Evolutionary conservation across 35 echinoderm and acorn worm genomes (phyloP), one percentile per base, ranked within the genome.

Genomic region (Lytechinus pictus): DNA sequence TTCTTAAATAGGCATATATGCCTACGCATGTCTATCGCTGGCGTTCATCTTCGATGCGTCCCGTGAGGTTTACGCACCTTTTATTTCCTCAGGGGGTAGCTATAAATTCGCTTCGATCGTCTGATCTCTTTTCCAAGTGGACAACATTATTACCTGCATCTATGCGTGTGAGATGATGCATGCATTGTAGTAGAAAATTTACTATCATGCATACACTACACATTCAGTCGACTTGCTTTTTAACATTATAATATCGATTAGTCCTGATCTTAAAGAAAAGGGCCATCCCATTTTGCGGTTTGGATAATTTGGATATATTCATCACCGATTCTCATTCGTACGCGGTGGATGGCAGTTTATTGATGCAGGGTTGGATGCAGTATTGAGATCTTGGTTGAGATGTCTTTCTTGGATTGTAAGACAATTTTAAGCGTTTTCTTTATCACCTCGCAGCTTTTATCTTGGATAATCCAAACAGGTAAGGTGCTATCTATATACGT

Each of bases 381-480:
- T 60, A 12, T 79, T 24, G 66, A n/a, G 66, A 44, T 44, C 33
- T 44, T 44, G 33, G 33, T 44, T 44, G 66, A 79, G 88, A 90
- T 54, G 52, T 90, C 29, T 90, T 21, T 90, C 88, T 90, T 44
- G 27, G 88, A 90, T 90, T 10, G 3, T 44, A 44, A 54, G 52
- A 90, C 28, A 52, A 90, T 90, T 54, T 44, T 44, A 90, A 54
- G 88, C 24, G 88, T 44, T 90, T 54, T 90, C 28, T 90, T 90
- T 44, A 54, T 90, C 29, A 27, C 52, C 29, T 90, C 28, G 3
- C 88, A 90, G 29, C 4, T 90, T 24, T 27, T 90, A 54, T 90
- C 88, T 10, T 90, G 88, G 88, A 33, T 90, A 9, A 90, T 90
- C 24, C 88, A 54, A 3, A 54, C 88, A 90, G 88, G 88, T 90